Evolutionary conservation across 2,113 vertebrate genomes (phyloP).

Genomic region (Eurypyga helias): DNA sequence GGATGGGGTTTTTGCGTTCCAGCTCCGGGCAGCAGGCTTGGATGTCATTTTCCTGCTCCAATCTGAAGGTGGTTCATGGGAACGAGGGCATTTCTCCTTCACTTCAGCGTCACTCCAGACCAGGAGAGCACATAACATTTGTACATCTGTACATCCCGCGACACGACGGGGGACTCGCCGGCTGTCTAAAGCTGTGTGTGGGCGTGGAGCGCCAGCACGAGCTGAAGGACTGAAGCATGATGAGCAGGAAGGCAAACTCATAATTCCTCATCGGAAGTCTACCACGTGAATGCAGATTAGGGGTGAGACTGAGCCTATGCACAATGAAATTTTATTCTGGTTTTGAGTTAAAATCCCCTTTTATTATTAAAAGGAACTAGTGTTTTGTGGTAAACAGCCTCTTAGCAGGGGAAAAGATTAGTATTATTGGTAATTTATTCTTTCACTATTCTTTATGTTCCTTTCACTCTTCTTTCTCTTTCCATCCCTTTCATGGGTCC

Average conservation of each 20-base stretch:
- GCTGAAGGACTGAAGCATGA: not conserved
- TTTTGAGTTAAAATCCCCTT: not conserved
- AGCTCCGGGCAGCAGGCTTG: not conserved
- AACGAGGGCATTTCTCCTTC: not conserved
- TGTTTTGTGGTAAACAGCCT: not conserved
- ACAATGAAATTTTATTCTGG: not conserved
- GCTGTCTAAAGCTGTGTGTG: not conserved
- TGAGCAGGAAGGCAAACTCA: not conserved
- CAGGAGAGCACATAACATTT: not conserved
- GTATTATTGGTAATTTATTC: not conserved
- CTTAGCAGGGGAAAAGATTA: not conserved
- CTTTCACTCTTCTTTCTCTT: not conserved
- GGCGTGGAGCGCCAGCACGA: rapidly evolving
- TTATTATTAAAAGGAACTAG: not conserved
- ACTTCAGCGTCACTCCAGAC: not conserved
- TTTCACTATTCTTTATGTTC: not conserved
- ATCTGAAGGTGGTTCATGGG: not conserved
- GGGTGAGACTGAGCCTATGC: not conserved
- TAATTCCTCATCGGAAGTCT: not conserved
- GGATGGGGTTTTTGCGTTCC: not conserved
- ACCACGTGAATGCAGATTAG: not conserved
- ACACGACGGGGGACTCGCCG: not conserved
- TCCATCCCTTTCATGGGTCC: not conserved
- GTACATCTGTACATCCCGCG: not conserved
- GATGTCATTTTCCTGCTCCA: not conserved